A percentile compares a stretch with the other conserved stretches of the same genome.
Evolutionary conservation across 2,797 vertebrate genomes (phyloP).

Genomic region (Delichon dasypus): DNA sequence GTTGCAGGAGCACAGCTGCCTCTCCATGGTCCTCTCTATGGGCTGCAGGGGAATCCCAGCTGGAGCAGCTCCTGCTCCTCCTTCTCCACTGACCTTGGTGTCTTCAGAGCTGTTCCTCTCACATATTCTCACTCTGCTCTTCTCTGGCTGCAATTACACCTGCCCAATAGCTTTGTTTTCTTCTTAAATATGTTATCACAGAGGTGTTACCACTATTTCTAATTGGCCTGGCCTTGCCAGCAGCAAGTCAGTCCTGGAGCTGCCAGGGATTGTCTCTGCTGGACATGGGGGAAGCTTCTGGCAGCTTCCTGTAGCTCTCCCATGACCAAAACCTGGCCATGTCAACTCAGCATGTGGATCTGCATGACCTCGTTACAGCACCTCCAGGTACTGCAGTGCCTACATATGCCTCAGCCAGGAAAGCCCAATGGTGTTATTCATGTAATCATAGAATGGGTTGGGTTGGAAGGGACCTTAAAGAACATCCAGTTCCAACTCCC

Average conservation of each 20-base stretch:
- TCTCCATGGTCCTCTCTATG: accelerated
- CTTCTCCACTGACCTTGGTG: background rate
- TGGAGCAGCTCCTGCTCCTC: background rate
- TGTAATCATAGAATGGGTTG: background rate
- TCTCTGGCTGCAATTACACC: background rate
- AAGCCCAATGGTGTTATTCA: background rate
- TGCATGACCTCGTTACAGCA: background rate
- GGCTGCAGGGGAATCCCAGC: background rate
- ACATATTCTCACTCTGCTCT: background rate
- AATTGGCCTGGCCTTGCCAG: background rate
- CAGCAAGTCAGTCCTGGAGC: background rate
- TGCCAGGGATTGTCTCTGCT: background rate
- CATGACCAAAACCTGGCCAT: background rate
- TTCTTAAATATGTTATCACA: background rate
- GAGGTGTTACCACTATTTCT: background rate
- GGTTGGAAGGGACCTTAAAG: background rate
- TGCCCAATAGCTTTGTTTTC: background rate
- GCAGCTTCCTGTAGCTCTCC: background rate
- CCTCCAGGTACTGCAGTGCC: background rate
- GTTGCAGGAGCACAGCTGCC: background rate
- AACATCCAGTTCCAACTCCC: background rate
- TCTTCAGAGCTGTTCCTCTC: background rate
- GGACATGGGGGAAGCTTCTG: background rate
- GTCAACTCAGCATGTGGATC: background rate
- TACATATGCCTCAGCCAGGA: background rate